Evolutionary conservation across 2,888 invertebrate genomes (phyloP), one percentile per base, ranked within the genome.

Genomic region (Polyploca ridens): DNA sequence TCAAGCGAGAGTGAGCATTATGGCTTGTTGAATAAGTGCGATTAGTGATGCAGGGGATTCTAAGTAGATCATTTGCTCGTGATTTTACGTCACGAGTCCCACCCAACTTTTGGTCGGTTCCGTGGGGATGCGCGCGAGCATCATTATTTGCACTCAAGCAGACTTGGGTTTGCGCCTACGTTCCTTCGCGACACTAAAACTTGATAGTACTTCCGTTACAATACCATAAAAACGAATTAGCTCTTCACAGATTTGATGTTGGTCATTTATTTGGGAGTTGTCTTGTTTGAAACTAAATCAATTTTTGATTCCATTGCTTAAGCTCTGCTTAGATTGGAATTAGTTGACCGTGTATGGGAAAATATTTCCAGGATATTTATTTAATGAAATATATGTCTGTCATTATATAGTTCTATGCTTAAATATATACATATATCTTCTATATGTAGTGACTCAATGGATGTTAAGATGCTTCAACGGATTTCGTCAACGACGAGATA

Each of bases 41-140:
- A 54, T 54, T 19, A 54, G 10, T 19, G 54, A 16, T 16, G 4
- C 54, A 19, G 10, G 54, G 19, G 54, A 54, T 54, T n/a, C 3
- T 54, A 54, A 41, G 65, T 66, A 63, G 68, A 63, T 64, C 67
- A 68, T 77, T 79, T 77, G 77, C 75, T 66, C 66, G 75, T 69
- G 73, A 71, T 75, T 79, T 77, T 85, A 86, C 86, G 85, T 77
- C 86, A 86, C 86, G 86, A 76, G 69, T 69, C 64, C 54, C 62
- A 63, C 67, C 27, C 60, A 58, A 78, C 82, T 70, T 79, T 70
- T 75, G 75, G 80, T 76, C 81, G 77, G 77, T 72, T 63, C 78
- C 68, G 75, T 77, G 74, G 74, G 63, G 70, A 63, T 72, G 77
- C 77, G 78, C 83, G 82, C 79, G 85, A 81, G 75, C 81, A 67